Evolutionary conservation across 1,140 invertebrate species (phyloP).

Genomic region (Mesaphorura yosii): DNA sequence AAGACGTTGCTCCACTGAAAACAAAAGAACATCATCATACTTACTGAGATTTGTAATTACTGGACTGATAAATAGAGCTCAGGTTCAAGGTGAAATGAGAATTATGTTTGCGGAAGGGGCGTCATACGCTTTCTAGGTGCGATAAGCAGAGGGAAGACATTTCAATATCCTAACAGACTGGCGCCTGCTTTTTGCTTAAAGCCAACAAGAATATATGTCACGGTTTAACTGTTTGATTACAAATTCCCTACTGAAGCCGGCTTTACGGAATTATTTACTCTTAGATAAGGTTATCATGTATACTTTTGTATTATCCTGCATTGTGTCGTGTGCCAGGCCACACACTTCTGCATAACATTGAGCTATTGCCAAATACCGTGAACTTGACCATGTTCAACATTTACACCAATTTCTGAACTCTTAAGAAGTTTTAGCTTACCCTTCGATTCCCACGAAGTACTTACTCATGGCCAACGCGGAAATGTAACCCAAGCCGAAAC

Average conservation of each 20-base stretch:
- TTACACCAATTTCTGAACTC: no score
- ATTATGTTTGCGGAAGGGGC: neutral
- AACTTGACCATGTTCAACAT: no score
- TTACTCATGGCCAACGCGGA: slow-evolving; percentile 3
- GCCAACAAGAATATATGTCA: neutral
- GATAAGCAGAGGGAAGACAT: neutral
- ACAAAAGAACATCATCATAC: slow-evolving; percentile 17
- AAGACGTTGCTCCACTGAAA: slow-evolving; percentile 70
- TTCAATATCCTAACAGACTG: neutral
- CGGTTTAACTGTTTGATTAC: no score
- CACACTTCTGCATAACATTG: no score
- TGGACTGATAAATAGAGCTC: neutral
- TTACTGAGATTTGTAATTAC: neutral
- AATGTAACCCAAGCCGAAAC: no score
- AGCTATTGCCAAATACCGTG: no score
- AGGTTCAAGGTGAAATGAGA: neutral
- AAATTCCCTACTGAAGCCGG: no score
- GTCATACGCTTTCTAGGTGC: neutral
- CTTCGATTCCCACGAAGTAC: slow-evolving; percentile 37
- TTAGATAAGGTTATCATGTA: no score
- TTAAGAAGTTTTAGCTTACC: slow-evolving; percentile 38
- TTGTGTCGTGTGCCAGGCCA: neutral
- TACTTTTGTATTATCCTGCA: no score
- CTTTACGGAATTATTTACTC: no score
- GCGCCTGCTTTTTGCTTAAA: neutral